Conservation (phyloP, 53 echinoderm and acorn worm species). For the Holothuria leucospilota region DNA sequence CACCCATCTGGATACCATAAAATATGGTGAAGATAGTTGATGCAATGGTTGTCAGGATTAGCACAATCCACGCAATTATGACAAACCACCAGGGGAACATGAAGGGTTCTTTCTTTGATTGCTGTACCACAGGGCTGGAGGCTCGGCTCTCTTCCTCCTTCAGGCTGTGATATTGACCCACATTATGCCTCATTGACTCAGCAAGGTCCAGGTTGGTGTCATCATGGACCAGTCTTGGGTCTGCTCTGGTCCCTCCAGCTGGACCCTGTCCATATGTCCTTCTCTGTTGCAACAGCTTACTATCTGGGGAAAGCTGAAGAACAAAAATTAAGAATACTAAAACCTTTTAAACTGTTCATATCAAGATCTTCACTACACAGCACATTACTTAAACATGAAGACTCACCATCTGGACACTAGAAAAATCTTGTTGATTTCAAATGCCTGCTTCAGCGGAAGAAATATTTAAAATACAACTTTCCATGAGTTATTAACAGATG, state of each 20-base stretch:
- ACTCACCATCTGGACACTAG: no score
- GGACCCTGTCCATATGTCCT: slow-evolving; percentile 53
- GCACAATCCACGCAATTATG: slow-evolving; percentile 80
- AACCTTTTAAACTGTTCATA: no score
- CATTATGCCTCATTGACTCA: slow-evolving; percentile 8
- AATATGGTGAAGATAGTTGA: slow-evolving; percentile 75
- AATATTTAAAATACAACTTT: no score
- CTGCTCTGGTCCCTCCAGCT: slow-evolving; percentile 62
- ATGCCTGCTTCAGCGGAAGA: no score
- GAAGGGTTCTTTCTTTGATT: slow-evolving; percentile 67
- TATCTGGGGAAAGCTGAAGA: slow-evolving; percentile 44
- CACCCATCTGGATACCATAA: slow-evolving; percentile 85
- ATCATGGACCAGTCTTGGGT: slow-evolving; percentile 55
- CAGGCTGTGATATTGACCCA: slow-evolving; percentile 7
- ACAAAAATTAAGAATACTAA: not conserved
- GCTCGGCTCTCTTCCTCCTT: not conserved
- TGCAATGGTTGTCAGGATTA: slow-evolving; percentile 55
- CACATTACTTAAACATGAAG: no score
- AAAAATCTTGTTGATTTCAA: no score
- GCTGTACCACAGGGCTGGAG: slow-evolving; percentile 1
- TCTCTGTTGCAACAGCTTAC: slow-evolving; percentile 47
- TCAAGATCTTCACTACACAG: no score
- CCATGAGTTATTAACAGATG: no score
- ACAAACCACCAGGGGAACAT: slow-evolving; percentile 89
- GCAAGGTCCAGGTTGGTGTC: slow-evolving; percentile 3